phyloP scores from a whole-genome alignment of 2,797 vertebrate species.

The Gymnopithys bicolor region DNA sequence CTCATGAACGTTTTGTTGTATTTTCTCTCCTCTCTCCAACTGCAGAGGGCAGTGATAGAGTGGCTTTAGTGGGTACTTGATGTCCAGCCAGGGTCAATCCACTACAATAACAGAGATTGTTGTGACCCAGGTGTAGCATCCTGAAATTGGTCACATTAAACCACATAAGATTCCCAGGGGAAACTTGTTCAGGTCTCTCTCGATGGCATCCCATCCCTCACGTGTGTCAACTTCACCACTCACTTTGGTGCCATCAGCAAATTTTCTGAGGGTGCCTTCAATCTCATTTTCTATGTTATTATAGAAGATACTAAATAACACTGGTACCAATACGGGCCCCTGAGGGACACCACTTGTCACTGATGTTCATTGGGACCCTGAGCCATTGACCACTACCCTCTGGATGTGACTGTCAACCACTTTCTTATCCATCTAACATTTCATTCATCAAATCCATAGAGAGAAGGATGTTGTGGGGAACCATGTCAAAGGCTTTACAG shows the following conservation, averaged over 20 bases:
- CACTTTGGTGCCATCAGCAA: neutral
- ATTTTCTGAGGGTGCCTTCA: neutral
- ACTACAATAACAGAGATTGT: neutral
- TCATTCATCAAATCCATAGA: neutral
- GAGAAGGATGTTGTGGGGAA: neutral
- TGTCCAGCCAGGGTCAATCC: neutral
- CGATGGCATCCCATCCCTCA: neutral
- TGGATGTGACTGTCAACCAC: neutral
- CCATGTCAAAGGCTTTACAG: no score
- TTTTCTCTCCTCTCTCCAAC: neutral
- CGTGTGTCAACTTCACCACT: neutral
- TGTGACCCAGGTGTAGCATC: no score
- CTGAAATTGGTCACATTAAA: neutral
- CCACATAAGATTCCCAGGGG: neutral
- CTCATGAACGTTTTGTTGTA: neutral
- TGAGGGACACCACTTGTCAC: neutral
- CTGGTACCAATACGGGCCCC: neutral
- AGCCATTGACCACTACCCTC: neutral
- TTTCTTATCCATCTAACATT: neutral
- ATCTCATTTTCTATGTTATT: neutral
- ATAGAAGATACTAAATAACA: neutral
- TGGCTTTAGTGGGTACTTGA: neutral
- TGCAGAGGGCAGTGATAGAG: neutral
- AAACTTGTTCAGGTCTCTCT: neutral
- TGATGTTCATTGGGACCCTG: neutral